Evolutionary conservation across 2,113 vertebrate genomes (phyloP).

Genomic region (Mungos mungo): DNA sequence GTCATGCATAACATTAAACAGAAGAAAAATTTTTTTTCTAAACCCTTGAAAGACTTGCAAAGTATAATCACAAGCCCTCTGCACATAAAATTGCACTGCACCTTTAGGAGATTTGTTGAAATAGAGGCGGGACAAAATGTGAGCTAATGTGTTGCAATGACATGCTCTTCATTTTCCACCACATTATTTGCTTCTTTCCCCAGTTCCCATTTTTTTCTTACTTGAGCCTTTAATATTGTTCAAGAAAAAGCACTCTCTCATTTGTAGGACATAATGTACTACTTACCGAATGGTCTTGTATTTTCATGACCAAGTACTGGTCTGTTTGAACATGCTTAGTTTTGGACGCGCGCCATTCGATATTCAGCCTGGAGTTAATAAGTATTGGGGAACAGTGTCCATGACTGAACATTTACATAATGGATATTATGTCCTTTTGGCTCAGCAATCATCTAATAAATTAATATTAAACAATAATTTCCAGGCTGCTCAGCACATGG

Average conservation of each 20-base stretch:
- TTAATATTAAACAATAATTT: slow-evolving; percentile 83
- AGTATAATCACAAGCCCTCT: background rate
- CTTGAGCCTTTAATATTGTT: slow-evolving; percentile 29
- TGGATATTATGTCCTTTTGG: slow-evolving; percentile 82
- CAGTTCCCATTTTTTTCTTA: background rate
- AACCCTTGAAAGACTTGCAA: slow-evolving; percentile 15
- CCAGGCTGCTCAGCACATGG: slow-evolving; percentile 71
- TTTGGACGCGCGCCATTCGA: slow-evolving; percentile 68
- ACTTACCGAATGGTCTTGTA: slow-evolving; percentile 20
- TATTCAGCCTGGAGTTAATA: slow-evolving; percentile 79
- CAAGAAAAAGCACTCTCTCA: slow-evolving; percentile 27
- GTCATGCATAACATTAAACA: background rate
- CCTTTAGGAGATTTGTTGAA: slow-evolving; percentile 31
- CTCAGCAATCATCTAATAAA: slow-evolving; percentile 80
- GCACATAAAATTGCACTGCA: background rate
- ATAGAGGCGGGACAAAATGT: background rate
- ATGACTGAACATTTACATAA: slow-evolving; percentile 85
- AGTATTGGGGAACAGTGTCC: slow-evolving; percentile 77
- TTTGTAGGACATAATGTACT: background rate
- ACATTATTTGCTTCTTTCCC: background rate
- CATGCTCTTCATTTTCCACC: background rate
- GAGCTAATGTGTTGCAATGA: slow-evolving; percentile 28
- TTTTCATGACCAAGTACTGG: slow-evolving; percentile 68
- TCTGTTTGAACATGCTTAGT: slow-evolving; percentile 70
- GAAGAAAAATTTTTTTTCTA: background rate